Percentiles rank a stretch among this genome's conserved stretches.
Evolutionary conservation across 2,888 invertebrate species (phyloP).

Genomic region (Xestoiulus laeticollis): DNA sequence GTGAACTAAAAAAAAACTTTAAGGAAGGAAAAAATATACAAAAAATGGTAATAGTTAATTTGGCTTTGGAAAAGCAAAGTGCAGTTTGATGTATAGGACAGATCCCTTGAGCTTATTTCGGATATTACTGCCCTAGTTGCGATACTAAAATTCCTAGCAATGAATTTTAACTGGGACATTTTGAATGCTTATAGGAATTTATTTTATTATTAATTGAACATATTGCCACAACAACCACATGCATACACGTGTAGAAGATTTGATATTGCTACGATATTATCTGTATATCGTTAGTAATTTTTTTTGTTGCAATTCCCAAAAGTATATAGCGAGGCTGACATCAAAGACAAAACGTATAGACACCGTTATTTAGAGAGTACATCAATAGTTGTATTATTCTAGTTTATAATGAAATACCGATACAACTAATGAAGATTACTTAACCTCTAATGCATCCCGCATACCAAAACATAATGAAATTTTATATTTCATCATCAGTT

Average conservation of each 20-base stretch:
- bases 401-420: too few species aligned
- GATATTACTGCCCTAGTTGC: neutral
- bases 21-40: neutral
- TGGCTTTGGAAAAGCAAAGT: neutral
- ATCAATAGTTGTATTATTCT: too few species aligned
- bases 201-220: neutral
- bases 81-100: slow-evolving; percentile 26
- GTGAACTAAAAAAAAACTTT: neutral
- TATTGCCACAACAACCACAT: neutral
- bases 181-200: neutral
- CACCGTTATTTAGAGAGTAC: too few species aligned
- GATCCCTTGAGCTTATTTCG: neutral
- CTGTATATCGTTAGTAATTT: neutral
- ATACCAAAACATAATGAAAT: too few species aligned
- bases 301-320: neutral
- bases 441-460: too few species aligned
- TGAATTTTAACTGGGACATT: neutral
- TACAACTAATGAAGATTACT: too few species aligned
- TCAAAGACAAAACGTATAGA: neutral
- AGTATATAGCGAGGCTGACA: neutral
- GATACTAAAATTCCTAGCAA: neutral
- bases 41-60: slow-evolving; percentile 26
- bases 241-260: neutral
- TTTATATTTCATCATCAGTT: too few species aligned
- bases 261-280: neutral